Conservation (phyloP, 2,113 vertebrate species). For the Gavia stellata region DNA sequence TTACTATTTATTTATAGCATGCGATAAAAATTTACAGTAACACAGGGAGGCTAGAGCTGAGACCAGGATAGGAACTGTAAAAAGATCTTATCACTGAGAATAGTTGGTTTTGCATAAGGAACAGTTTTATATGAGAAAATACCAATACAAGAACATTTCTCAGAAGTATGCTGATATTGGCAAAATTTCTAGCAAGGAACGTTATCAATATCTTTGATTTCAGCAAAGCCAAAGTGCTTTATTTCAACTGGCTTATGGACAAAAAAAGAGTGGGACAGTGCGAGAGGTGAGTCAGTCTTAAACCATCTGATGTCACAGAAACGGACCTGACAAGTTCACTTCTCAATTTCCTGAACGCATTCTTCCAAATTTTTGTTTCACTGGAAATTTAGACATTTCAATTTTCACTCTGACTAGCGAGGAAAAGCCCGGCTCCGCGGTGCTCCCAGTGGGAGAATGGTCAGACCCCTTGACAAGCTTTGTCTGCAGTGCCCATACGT, state of each 20-base stretch:
- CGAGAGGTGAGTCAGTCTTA: neutral
- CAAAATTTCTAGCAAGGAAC: neutral
- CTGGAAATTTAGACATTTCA: neutral
- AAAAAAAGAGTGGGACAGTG: neutral
- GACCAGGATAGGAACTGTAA: neutral
- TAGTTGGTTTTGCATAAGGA: neutral
- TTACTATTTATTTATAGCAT: conserved; percentile 8
- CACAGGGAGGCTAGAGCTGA: neutral
- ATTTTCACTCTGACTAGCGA: neutral
- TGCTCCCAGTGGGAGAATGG: neutral
- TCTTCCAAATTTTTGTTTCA: neutral
- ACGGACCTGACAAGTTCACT: neutral
- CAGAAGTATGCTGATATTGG: neutral
- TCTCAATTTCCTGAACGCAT: neutral
- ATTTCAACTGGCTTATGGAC: neutral
- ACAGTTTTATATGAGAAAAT: conserved; percentile 28
- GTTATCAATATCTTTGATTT: neutral
- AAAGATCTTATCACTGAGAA: conserved; percentile 30
- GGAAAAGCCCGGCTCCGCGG: accelerated
- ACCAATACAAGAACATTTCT: neutral
- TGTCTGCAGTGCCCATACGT: neutral
- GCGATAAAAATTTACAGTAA: conserved; percentile 26
- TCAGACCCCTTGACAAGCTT: neutral
- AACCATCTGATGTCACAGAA: neutral
- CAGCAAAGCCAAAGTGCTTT: neutral